A percentile compares a stretch with the other conserved stretches of the same genome.
Evolutionary conservation across 2,797 vertebrate species (phyloP).

Genomic region (Eulemur albifrons): DNA sequence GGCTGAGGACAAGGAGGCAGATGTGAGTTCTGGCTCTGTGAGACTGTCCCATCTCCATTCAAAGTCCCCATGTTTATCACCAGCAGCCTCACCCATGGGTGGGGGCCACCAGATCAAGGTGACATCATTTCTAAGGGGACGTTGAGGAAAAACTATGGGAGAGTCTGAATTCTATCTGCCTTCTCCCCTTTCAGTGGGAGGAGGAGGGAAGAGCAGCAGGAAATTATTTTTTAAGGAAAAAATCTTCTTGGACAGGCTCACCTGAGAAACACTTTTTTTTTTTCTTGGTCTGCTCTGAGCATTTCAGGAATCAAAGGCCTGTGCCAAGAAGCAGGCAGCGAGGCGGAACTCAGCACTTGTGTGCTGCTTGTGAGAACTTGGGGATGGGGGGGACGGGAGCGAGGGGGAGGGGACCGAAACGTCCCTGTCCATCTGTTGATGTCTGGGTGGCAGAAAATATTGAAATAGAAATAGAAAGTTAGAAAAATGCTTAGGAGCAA

Average conservation of each 20-base stretch:
- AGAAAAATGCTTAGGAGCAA: constrained; percentile 71
- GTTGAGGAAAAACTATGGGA: background rate
- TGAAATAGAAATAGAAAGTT: constrained; percentile 80
- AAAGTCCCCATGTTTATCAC: background rate
- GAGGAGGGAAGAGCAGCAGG: background rate
- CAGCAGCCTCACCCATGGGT: background rate
- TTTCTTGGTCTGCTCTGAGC: constrained; percentile 58
- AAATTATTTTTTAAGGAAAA: constrained; percentile 30
- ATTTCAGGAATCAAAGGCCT: constrained; percentile 67
- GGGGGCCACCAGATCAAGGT: constrained; percentile 24
- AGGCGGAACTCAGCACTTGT: constrained; percentile 36
- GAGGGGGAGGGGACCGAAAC: constrained; percentile 69
- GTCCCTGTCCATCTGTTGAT: constrained; percentile 81
- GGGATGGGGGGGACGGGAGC: constrained; percentile 45
- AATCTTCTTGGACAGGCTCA: constrained; percentile 8
- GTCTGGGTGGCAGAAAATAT: constrained; percentile 77
- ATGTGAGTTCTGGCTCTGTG: constrained; percentile 54
- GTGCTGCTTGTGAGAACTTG: constrained; percentile 50
- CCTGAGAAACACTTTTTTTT: constrained; percentile 42
- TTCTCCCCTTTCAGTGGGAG: background rate
- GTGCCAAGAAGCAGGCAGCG: constrained; percentile 61
- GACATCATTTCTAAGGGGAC: background rate
- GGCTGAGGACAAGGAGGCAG: constrained; percentile 66
- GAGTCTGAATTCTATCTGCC: background rate
- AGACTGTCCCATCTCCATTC: background rate